Conservation (phyloP, 2,113 vertebrate genomes). For the Ammospiza nelsoni region DNA sequence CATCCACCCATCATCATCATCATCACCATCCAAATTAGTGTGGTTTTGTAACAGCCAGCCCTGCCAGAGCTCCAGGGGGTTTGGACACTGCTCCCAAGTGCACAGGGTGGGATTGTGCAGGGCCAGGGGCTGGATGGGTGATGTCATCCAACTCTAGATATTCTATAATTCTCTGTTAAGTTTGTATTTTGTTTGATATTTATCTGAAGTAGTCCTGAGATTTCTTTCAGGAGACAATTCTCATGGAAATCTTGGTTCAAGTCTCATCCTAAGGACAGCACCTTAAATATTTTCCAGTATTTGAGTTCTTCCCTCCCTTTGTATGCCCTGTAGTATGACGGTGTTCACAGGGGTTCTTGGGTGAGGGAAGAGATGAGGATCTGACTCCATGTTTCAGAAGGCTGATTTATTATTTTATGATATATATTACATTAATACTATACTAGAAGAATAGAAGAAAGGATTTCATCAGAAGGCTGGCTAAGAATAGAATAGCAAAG, state of each 20-base stretch:
- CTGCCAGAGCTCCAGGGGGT: not conserved
- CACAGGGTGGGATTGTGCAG: not conserved
- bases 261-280: not conserved
- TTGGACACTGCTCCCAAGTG: not conserved
- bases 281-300: not conserved
- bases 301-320: not conserved
- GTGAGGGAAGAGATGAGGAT: no score
- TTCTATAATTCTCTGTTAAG: rapidly evolving
- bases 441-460: no score
- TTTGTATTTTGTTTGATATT: not conserved
- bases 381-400: no score
- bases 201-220: not conserved
- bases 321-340: no score
- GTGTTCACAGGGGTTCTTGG: no score
- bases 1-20: not conserved
- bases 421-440: no score
- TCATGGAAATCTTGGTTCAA: not conserved
- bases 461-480: no score
- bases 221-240: not conserved
- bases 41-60: rapidly evolving
- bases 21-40: not conserved
- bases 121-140: not conserved
- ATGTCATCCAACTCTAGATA: not conserved
- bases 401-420: no score
- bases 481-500: no score